Evolutionary conservation across 92 coral and sea anemone species (phyloP).

Genomic region (Diadumene lineata): DNA sequence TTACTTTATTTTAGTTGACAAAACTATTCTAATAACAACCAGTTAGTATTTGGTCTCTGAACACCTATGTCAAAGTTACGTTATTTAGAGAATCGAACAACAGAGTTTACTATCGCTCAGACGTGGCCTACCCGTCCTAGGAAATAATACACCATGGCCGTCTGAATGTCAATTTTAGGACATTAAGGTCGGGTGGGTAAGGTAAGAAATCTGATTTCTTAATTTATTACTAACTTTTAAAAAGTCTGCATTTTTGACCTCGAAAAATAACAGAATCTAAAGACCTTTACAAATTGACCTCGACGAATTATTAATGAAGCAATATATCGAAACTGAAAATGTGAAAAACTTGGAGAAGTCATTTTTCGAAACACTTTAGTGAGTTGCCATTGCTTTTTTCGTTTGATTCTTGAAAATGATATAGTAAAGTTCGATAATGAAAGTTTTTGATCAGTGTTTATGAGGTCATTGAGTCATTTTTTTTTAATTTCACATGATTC

Average conservation of each 20-base stretch:
- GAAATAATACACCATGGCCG: slow-evolving; percentile 4
- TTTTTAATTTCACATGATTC: background rate
- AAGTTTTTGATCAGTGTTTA: no score
- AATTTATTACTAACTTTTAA: background rate
- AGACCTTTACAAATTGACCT: background rate
- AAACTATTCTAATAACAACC: background rate
- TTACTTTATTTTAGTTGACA: slow-evolving; percentile 7
- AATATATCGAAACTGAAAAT: background rate
- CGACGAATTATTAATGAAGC: background rate
- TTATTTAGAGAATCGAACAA: slow-evolving; percentile 1
- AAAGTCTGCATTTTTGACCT: background rate
- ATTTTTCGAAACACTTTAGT: background rate
- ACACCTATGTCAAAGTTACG: slow-evolving; percentile 6
- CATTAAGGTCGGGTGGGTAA: slow-evolving; percentile 16
- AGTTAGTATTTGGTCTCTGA: slow-evolving; percentile 6
- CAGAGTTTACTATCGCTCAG: background rate
- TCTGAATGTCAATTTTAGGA: slow-evolving; percentile 6
- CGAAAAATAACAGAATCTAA: background rate
- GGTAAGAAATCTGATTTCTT: background rate
- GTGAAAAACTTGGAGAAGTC: background rate
- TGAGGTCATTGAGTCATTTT: slow-evolving; percentile 11
- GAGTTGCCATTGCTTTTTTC: background rate
- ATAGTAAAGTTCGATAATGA: no score
- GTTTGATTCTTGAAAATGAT: no score
- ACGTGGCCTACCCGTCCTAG: slow-evolving; percentile 11